Conservation (phyloP, 2,888 invertebrate species). For the Sialis fuliginosa region DNA sequence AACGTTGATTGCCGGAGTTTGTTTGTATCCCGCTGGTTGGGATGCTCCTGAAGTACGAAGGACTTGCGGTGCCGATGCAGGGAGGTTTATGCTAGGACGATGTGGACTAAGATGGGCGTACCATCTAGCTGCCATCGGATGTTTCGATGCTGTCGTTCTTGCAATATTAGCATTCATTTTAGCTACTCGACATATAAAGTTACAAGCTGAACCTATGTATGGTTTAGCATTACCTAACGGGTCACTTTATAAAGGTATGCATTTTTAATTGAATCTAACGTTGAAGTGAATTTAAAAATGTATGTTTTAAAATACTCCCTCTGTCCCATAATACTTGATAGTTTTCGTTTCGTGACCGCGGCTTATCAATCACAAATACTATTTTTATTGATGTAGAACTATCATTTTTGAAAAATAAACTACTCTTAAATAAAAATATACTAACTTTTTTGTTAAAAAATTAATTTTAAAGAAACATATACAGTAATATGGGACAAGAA, state of each 20-base stretch:
- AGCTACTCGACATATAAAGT: slow-evolving; percentile 71
- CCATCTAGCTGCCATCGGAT: slow-evolving; percentile 78
- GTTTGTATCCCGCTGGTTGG: slow-evolving; percentile 85
- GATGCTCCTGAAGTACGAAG: slow-evolving; percentile 62
- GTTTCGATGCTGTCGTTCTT: slow-evolving; percentile 68
- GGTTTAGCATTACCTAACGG: slow-evolving; percentile 47
- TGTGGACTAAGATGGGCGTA: slow-evolving; percentile 90
- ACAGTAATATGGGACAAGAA: no score
- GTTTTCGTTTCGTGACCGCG: no score
- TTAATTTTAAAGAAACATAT: no score
- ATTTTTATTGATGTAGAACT: no score
- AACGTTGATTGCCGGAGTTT: slow-evolving; percentile 74
- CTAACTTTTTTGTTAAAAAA: no score
- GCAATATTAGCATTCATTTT: slow-evolving; percentile 84
- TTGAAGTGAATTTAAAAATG: no score
- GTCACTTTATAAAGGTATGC: slow-evolving; percentile 41
- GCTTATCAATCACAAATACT: no score
- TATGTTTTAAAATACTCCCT: no score
- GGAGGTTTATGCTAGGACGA: slow-evolving; percentile 58
- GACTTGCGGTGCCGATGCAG: slow-evolving; percentile 71
- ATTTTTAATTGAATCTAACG: no score
- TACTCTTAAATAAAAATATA: no score
- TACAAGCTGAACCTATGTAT: slow-evolving; percentile 64
- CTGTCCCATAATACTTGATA: no score
- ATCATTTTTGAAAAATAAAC: no score